Evolutionary conservation across 2,113 vertebrate species (phyloP).

Genomic region (Rhinichthys klamathensis): DNA sequence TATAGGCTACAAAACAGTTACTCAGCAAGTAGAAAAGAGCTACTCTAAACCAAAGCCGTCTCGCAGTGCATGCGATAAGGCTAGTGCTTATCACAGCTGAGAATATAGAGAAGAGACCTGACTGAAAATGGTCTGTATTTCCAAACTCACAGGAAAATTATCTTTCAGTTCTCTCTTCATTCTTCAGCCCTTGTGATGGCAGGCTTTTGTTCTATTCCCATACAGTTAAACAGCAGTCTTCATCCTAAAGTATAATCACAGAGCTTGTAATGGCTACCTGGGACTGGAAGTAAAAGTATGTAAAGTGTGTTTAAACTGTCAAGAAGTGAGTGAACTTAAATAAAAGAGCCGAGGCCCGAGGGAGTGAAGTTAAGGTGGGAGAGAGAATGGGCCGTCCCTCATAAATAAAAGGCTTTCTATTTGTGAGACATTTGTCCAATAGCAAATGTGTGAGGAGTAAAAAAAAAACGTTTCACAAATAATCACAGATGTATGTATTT

Average conservation of each 20-base stretch:
- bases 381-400: neutral
- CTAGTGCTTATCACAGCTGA: neutral
- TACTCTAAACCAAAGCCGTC: neutral
- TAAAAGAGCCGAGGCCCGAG: neutral
- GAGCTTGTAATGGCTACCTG: constrained; percentile 53
- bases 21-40: neutral
- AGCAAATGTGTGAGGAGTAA: neutral
- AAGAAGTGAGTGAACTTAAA: neutral
- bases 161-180: constrained; percentile 24
- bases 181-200: neutral
- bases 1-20: neutral
- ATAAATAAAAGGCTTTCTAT: neutral
- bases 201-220: neutral
- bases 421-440: neutral
- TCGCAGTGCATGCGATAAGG: neutral
- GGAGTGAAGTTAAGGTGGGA: neutral
- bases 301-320: constrained; percentile 38
- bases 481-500: neutral
- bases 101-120: constrained; percentile 5
- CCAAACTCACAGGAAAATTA: constrained; percentile 8
- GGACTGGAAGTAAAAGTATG: neutral
- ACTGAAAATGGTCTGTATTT: neutral
- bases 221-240: constrained; percentile 30
- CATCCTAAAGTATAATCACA: constrained; percentile 40
- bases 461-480: neutral